Evolutionary conservation across 2,113 vertebrate genomes (phyloP), one percentile per base, ranked within the genome.

Genomic region (Morone saxatilis): DNA sequence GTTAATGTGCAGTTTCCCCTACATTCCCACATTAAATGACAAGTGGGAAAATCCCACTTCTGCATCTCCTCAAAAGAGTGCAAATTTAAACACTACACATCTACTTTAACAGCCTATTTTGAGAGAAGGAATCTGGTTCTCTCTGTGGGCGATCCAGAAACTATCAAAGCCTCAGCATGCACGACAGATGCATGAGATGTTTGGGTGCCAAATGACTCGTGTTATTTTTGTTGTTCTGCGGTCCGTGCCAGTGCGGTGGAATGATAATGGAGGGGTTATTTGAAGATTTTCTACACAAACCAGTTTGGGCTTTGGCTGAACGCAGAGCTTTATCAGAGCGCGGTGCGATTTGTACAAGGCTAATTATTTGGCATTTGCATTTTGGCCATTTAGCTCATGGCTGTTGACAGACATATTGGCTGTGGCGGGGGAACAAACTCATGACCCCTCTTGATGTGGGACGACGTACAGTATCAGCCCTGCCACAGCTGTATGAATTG

Each of bases 21-120:
- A 4, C 38, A 41, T 48, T 69, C 19, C 83, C 56, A 86, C 78
- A 79, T 73, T 50, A 65, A 83, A 78, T 40, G 41, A 38, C 17
- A 36, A 79, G 50, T 12, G 78, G 83, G 81, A 86, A 85, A 76
- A 71, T 66, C 72, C 85, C 62, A 36, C 70, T 74, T 38, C 17
- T 47, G 11, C 45, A 10, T 13, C 12, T 47, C 45, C 45, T 47
- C 11, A 10, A 14, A 47, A 47, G 45, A 47, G 45, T 47, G 45
- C 45, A 47, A 25, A 87, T 83, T 82, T 67, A 86, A 91, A 87
- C 90, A 83, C 88, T 74, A 71, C 84, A 67, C 84, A 67, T 89
- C 83, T 60, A 76, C 84, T 94, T 89, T 91, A 80, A 90, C 61
- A 65, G 73, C 74, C 62, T 91, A 93, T 92, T 93, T 83, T 54